Conservation (phyloP, 2,797 vertebrate species). For the Amphiprion clarkii region DNA sequence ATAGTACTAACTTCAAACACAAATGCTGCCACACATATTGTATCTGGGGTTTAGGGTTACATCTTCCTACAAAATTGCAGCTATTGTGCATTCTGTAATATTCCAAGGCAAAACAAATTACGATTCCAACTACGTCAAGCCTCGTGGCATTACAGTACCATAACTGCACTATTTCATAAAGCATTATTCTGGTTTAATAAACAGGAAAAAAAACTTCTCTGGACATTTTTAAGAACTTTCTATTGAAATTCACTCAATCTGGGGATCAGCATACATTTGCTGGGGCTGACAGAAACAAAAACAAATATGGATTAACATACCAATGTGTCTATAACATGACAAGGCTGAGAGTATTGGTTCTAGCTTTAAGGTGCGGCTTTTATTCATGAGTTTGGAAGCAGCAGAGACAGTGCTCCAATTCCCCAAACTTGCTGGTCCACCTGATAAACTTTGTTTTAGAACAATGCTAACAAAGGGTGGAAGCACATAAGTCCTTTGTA, state of each 20-base stretch:
- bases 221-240: conserved; percentile 36
- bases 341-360: conserved; percentile 37
- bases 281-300: conserved; percentile 59
- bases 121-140: conserved; percentile 18
- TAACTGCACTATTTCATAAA: conserved; percentile 12
- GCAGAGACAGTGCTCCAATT: conserved; percentile 44
- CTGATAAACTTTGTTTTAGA: conserved; percentile 62
- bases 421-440: conserved; percentile 47
- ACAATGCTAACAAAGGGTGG: conserved; percentile 52
- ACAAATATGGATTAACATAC: conserved; percentile 71
- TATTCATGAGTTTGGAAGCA: conserved; percentile 50
- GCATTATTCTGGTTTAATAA: neutral
- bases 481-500: conserved; percentile 29
- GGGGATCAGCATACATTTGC: conserved; percentile 51
- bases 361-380: conserved; percentile 60
- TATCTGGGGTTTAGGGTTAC: neutral
- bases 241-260: conserved; percentile 41
- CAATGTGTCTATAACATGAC: conserved; percentile 55
- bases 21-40: neutral
- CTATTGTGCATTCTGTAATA: neutral
- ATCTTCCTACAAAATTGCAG: conserved; percentile 10
- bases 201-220: conserved; percentile 13
- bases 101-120: conserved; percentile 6
- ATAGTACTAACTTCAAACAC: neutral
- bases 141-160: conserved; percentile 29